Base-by-base conservation (phyloP, 2,888 invertebrate genomes). In the Acrobasis repandana region DNA sequence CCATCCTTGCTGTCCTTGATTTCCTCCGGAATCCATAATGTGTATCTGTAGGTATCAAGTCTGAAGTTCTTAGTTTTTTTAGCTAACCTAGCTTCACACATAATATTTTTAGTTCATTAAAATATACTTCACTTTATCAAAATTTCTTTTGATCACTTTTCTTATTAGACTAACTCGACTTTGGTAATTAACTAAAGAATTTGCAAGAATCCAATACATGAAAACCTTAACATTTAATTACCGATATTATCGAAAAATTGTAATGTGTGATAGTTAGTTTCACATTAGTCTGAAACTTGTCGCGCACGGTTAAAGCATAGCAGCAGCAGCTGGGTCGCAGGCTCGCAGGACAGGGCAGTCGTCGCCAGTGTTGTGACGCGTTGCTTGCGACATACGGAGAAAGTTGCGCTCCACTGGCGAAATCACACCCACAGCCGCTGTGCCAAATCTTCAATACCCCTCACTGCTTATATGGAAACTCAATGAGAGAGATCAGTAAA, bases 361-460 rank as follows among this genome's bases (percentile, higher is more conserved):
- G 61, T 36, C n/a, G 34, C 14, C n/a, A 43, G 43, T 16, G 57
- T 60, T 36, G 65, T 63, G 66, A 66, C 68, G 65, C 62, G 61
- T 49, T 46, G 61, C 60, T 89, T 86, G 80, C 88, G 82, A 87
- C 85, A 86, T 73, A 70, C 72, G 80, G 90, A 88, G 91, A 92
- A 91, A 92, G 91, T 85, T 74, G 81, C 75, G 75, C 65, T 79
- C 75, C 83, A 75, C 84, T 89, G 89, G 89, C 86, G 89, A 91
- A 91, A 90, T 87, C 88, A 85, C 90, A 81, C 91, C 90, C 88
- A 90, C 91, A 76, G 71, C 80, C 73, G 75, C 77, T 84, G 88
- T 85, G 90, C 88, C 85, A 85, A 90, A 89, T 88, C 78, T 84
- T 83, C 75, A 77, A 80, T 72, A 82, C 79, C 76, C 79, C 78